Evolutionary conservation across 2,888 invertebrate genomes (phyloP).

Genomic region (Drosophila lutescens): DNA sequence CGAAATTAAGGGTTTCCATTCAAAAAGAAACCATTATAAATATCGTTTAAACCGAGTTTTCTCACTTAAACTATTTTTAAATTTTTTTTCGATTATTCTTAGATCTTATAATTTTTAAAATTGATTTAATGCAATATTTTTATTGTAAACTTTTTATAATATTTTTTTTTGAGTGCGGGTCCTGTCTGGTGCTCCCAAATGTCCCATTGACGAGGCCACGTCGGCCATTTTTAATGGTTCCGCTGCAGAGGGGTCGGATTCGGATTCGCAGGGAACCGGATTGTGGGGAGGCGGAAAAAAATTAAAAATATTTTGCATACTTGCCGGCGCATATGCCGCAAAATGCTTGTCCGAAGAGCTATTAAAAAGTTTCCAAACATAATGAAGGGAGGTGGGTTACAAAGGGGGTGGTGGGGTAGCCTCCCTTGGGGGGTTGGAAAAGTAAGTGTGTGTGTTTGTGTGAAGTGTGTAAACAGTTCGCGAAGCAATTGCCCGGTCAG

Average conservation of each 20-base stretch:
- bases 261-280: not conserved
- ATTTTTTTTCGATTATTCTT: no score
- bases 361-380: constrained; percentile 60
- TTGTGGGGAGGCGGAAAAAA: constrained; percentile 24
- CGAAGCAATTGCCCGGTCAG: not conserved
- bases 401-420: not conserved
- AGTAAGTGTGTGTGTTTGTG: not conserved
- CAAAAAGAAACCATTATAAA: no score
- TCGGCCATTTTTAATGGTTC: constrained; percentile 73
- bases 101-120: no score
- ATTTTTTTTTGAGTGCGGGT: constrained; percentile 1
- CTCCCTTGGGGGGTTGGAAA: not conserved
- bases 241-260: constrained; percentile 1
- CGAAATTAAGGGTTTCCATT: not conserved
- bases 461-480: constrained; percentile 15
- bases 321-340: constrained; percentile 37
- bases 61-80: no score
- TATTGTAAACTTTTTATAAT: not conserved
- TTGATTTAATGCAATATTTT: no score
- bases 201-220: constrained; percentile 61
- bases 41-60: no score
- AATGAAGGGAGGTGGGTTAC: constrained; percentile 10
- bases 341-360: constrained; percentile 48
- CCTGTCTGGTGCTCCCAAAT: constrained; percentile 58
- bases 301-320: constrained; percentile 48